A percentile compares a stretch with the other conserved stretches of the same genome.
Evolutionary conservation across 1,140 invertebrate genomes (phyloP).

Genomic region (Lysiphlebus fabarum): DNA sequence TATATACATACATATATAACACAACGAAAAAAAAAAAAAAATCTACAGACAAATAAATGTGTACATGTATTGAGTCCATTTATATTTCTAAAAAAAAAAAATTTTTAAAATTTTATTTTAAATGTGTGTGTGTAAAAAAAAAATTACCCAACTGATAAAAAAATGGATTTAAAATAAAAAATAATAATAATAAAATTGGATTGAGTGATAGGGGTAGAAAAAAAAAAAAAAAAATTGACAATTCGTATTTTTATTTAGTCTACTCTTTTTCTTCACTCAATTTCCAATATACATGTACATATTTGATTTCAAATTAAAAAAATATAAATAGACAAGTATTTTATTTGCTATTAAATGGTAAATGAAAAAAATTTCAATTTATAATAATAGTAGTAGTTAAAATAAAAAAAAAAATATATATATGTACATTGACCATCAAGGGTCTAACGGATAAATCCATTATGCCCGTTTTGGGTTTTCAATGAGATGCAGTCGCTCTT

Average conservation of each 20-base stretch:
- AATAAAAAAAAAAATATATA: too few species aligned
- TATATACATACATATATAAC: too few species aligned
- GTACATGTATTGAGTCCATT: constrained; percentile 8
- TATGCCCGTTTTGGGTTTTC: constrained; percentile 25
- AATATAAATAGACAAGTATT: too few species aligned
- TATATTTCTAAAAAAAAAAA: not conserved
- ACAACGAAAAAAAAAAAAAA: not conserved
- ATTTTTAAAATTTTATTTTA: too few species aligned
- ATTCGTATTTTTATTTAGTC: not conserved
- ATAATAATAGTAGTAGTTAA: not conserved
- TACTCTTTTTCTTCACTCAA: too few species aligned
- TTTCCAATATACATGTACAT: too few species aligned
- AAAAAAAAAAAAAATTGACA: constrained; percentile 15
- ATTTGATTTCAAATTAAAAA: too few species aligned
- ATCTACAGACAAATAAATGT: not conserved
- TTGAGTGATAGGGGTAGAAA: not conserved
- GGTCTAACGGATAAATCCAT: constrained; percentile 36
- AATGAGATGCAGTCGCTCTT: constrained; percentile 9
- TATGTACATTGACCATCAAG: not conserved
- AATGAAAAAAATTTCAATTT: too few species aligned
- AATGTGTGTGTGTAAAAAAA: too few species aligned
- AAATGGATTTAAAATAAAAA: constrained; percentile 1
- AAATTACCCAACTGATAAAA: not conserved
- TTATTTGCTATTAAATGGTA: too few species aligned
- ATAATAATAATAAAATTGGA: constrained; percentile 10